Evolutionary conservation across 2,888 invertebrate species (phyloP).

Genomic region (Anaspis maculata): DNA sequence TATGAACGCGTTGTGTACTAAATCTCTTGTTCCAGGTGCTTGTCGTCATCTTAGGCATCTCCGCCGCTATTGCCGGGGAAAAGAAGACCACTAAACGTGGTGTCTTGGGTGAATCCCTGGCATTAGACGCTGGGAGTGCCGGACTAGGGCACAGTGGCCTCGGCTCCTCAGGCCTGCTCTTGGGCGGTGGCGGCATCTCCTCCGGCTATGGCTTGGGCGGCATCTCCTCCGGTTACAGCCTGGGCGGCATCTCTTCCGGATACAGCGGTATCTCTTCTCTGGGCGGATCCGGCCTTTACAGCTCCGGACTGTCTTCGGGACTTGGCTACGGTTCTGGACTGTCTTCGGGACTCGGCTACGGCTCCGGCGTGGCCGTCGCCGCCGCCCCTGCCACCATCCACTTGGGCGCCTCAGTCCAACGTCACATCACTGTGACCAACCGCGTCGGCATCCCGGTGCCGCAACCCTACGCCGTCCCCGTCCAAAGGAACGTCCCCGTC

Average conservation of each 20-base stretch:
- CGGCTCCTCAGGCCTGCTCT: conserved; percentile 11
- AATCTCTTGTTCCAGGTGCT: conserved; percentile 36
- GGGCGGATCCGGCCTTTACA: not conserved
- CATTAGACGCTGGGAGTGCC: conserved; percentile 27
- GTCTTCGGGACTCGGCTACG: conserved; percentile 3
- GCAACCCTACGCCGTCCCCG: conserved; percentile 46
- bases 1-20: too few relatives aligned
- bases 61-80: conserved; percentile 37
- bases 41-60: conserved; percentile 39
- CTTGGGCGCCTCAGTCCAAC: conserved; percentile 29
- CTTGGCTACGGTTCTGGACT: conserved; percentile 3
- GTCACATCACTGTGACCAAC: conserved; percentile 41
- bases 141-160: conserved; percentile 31
- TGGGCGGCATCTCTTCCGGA: not conserved
- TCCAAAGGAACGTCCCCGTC: conserved; percentile 46
- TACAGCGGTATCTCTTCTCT: not conserved
- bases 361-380: conserved; percentile 3
- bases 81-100: conserved; percentile 43
- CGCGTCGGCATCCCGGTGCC: conserved; percentile 46
- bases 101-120: conserved; percentile 39
- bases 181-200: conserved; percentile 13
- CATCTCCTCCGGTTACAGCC: not conserved
- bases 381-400: conserved; percentile 14
- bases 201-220: not conserved
- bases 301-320: not conserved